Percentiles rank a stretch among this genome's conserved stretches.
These are phyloP conservation scores for Euclidia mi DNA, from an alignment of 2,888 invertebrate genomes.

Conservation along the genomic window DNA sequence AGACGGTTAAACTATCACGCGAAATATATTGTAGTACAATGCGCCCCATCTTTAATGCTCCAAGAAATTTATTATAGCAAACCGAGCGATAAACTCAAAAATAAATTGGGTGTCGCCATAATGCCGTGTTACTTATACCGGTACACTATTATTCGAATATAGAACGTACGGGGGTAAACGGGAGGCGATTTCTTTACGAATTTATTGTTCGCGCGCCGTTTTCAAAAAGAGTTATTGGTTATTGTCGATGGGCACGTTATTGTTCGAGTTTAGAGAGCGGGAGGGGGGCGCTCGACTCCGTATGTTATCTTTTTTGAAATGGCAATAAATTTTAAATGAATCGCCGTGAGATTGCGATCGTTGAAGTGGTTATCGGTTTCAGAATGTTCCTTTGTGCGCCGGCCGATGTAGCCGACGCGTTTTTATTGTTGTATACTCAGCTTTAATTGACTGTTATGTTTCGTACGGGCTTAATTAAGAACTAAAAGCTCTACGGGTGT, in stretches of 20 bases:
- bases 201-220: slow-evolving; percentile 71
- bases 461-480: slow-evolving; percentile 53
- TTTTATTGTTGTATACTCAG: slow-evolving; percentile 43
- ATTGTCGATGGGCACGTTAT: slow-evolving; percentile 69
- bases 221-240: slow-evolving; percentile 71
- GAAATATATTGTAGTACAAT: slow-evolving; percentile 63
- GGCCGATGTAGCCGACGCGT: slow-evolving; percentile 43
- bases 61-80: slow-evolving; percentile 69
- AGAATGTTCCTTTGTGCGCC: slow-evolving; percentile 59
- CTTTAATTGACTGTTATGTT: slow-evolving; percentile 47
- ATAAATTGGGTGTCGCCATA: slow-evolving; percentile 73
- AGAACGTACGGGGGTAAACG: slow-evolving; percentile 51
- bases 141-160: slow-evolving; percentile 46
- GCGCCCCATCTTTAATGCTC: slow-evolving; percentile 65
- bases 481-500: slow-evolving; percentile 36
- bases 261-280: slow-evolving; percentile 54
- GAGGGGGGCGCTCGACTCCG: slow-evolving; percentile 58
- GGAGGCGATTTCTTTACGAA: slow-evolving; percentile 65
- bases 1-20: slow-evolving; percentile 59
- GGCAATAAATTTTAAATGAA: slow-evolving; percentile 77
- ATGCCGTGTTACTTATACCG: slow-evolving; percentile 55
- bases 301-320: slow-evolving; percentile 67
- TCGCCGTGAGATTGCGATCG: slow-evolving; percentile 71
- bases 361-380: slow-evolving; percentile 66
- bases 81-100: slow-evolving; percentile 72